These are phyloP conservation scores for Didymodactylos carnosus DNA, from an alignment of 2,888 invertebrate species.

Conservation along the genomic window DNA sequence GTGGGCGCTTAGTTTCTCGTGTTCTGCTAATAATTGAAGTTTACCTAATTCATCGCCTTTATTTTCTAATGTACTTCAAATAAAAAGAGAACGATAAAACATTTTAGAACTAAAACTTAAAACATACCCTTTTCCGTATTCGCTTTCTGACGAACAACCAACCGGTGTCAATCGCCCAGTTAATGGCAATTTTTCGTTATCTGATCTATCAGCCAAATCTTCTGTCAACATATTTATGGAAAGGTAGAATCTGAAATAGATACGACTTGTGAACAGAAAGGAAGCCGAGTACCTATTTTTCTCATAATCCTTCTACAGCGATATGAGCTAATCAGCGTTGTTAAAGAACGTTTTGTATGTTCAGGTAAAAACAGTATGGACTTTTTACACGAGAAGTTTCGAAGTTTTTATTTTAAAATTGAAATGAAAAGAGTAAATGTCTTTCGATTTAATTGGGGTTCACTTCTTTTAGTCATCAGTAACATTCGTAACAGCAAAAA, in stretches of 20 bases:
- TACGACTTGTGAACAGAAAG: too few relatives aligned
- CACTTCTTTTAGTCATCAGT: too few relatives aligned
- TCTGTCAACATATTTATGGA: background rate
- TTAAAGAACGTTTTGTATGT: too few relatives aligned
- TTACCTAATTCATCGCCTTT: background rate
- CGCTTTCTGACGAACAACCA: background rate
- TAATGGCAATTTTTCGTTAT: background rate
- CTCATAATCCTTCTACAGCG: too few relatives aligned
- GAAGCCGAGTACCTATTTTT: too few relatives aligned
- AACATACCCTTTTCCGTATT: background rate
- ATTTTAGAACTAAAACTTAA: background rate
- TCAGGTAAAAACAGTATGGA: too few relatives aligned
- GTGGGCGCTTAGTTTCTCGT: slow-evolving; percentile 73
- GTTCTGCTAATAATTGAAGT: slow-evolving; percentile 42
- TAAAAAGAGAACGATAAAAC: background rate
- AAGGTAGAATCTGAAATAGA: background rate
- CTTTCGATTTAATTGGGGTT: too few relatives aligned
- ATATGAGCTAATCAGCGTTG: too few relatives aligned
- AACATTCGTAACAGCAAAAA: too few relatives aligned
- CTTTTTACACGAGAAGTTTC: too few relatives aligned
- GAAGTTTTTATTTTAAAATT: too few relatives aligned
- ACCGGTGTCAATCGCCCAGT: background rate
- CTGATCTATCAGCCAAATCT: background rate
- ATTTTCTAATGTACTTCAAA: background rate
- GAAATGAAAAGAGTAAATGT: too few relatives aligned